Evolutionary conservation across 64 coral and sea anemone species (phyloP).

Genomic region (Pachyseris speciosa): DNA sequence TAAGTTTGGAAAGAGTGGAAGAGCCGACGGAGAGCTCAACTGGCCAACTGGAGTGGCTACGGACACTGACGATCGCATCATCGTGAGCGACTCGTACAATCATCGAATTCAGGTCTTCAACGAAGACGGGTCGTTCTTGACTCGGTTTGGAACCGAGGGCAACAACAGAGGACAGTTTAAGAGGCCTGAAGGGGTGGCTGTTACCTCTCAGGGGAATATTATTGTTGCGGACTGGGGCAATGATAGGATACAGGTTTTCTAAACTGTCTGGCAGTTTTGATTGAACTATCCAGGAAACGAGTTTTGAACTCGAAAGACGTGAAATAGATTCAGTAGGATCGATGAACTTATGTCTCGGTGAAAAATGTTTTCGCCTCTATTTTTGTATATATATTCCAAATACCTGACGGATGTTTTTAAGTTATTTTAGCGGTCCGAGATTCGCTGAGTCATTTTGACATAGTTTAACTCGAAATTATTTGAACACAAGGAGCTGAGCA

Average conservation of each 20-base stretch:
- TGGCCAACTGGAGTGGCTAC: conserved; percentile 89
- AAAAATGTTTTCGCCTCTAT: too few relatives aligned
- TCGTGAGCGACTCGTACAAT: conserved; percentile 94
- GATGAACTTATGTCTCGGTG: too few relatives aligned
- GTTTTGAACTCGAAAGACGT: too few relatives aligned
- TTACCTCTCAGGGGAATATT: conserved; percentile 67
- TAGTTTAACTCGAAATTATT: too few relatives aligned
- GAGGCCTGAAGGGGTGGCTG: conserved; percentile 77
- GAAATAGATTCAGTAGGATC: too few relatives aligned
- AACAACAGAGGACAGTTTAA: conserved; percentile 81
- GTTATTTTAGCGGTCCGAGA: too few relatives aligned
- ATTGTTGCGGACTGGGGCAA: conserved; percentile 93
- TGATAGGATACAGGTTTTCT: conserved; percentile 93
- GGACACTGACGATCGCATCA: conserved; percentile 71
- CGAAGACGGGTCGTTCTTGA: conserved; percentile 75
- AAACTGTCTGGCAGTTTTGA: not conserved
- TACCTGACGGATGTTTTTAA: too few relatives aligned
- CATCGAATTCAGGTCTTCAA: conserved; percentile 92
- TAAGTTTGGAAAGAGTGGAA: conserved; percentile 78
- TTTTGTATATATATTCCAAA: too few relatives aligned
- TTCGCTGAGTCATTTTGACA: too few relatives aligned
- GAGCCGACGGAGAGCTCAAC: conserved; percentile 74
- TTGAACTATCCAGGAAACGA: too few relatives aligned
- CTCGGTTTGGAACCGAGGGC: conserved; percentile 82
- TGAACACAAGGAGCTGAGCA: too few relatives aligned